phyloP scores from a whole-genome alignment of 37 sponge, comb jelly and placozoan genomes.

The Chondrilla cf. caribensis region DNA sequence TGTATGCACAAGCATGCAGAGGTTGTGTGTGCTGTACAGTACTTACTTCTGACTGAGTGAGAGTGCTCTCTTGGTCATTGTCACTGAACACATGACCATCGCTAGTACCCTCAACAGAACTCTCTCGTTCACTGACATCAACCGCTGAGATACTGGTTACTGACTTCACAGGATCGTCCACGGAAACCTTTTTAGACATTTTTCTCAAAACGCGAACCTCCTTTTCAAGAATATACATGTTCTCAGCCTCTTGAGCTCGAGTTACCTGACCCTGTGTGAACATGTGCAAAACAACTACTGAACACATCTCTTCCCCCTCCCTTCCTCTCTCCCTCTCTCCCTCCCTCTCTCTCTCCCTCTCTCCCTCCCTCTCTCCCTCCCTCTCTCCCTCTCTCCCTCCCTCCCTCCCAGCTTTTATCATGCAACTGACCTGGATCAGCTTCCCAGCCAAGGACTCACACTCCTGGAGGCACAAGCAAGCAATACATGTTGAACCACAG shows the following conservation, averaged over 20 bases:
- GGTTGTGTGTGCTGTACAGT: too few species aligned
- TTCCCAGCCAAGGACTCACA: conserved; percentile 66
- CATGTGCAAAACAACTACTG: background rate
- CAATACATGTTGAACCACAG: too few species aligned
- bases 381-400: background rate
- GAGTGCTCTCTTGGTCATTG: too few species aligned
- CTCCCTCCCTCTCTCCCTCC: background rate
- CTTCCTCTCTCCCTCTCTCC: background rate
- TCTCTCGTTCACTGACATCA: background rate
- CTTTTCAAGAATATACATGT: conserved; percentile 66
- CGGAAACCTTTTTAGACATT: conserved; percentile 2
- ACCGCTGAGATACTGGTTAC: too few species aligned
- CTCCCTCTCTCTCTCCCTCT: too few species aligned
- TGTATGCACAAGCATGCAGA: too few species aligned
- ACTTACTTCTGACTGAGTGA: too few species aligned
- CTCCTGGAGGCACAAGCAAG: conserved; percentile 39
- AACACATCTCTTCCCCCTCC: background rate
- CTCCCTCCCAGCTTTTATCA: too few species aligned
- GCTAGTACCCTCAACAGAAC: background rate
- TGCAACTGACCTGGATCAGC: conserved; percentile 68
- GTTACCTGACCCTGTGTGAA: conserved; percentile 66
- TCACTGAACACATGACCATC: too few species aligned
- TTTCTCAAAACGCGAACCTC: conserved; percentile 57
- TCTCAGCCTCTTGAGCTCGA: conserved; percentile 83
- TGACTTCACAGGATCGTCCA: background rate